Percentiles rank a stretch among this genome's conserved stretches.
phyloP scores from a whole-genome alignment of 2,888 invertebrate genomes.

The Drosophila fungiperda region DNA sequence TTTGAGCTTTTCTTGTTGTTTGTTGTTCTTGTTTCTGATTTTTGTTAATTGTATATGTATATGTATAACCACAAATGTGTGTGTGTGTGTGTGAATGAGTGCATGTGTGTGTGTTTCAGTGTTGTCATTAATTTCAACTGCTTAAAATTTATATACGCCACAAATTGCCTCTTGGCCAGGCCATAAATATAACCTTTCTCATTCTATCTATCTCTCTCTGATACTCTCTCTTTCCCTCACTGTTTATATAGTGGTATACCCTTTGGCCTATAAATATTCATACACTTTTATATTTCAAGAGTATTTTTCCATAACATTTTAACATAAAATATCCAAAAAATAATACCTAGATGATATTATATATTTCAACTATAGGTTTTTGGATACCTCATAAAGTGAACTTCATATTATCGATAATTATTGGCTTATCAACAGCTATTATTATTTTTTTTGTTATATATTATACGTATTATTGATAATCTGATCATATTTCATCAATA shows the following conservation, averaged over 20 bases:
- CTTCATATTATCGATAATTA: neutral
- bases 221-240: neutral
- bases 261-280: neutral
- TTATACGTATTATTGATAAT: too few species aligned
- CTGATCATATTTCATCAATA: too few species aligned
- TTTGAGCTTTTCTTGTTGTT: slow-evolving; percentile 26
- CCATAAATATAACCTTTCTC: slow-evolving; percentile 35
- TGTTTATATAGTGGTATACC: neutral
- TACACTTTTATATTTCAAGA: neutral
- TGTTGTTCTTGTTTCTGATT: slow-evolving; percentile 50
- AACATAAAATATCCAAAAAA: too few species aligned
- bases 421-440: neutral
- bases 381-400: too few species aligned
- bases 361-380: too few species aligned
- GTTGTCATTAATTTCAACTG: slow-evolving; percentile 68
- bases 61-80: slow-evolving; percentile 30
- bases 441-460: too few species aligned
- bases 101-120: slow-evolving; percentile 42
- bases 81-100: slow-evolving; percentile 8
- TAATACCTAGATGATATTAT: too few species aligned
- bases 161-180: slow-evolving; percentile 55
- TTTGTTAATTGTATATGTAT: slow-evolving; percentile 66
- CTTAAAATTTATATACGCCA: slow-evolving; percentile 66
- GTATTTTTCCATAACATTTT: neutral
- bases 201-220: neutral